phyloP scores from a whole-genome alignment of 2,113 vertebrate genomes.

The Scytalopus superciliaris region DNA sequence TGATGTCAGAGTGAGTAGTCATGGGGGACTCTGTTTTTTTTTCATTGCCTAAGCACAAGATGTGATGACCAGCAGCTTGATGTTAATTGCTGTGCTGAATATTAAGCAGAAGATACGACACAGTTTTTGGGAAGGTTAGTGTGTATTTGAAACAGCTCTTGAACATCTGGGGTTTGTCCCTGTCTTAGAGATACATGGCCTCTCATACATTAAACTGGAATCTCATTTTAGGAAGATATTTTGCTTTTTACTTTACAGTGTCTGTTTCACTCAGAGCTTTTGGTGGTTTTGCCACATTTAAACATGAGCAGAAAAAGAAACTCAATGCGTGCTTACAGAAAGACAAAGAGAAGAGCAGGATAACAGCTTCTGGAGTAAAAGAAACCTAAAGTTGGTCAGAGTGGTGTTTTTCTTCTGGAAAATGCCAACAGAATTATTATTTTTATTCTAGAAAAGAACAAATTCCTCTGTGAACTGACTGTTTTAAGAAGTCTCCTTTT shows the following conservation, averaged over 20 bases:
- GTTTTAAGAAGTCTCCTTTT: background rate
- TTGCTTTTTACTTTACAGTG: background rate
- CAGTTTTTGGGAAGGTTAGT: background rate
- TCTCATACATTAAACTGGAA: background rate
- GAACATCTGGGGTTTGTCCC: background rate
- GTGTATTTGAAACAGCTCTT: background rate
- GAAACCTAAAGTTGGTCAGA: background rate
- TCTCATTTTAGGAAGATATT: background rate
- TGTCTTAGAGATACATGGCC: background rate
- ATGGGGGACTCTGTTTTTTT: background rate
- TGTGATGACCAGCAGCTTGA: background rate
- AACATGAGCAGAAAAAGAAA: background rate
- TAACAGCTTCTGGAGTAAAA: background rate
- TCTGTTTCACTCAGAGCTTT: background rate
- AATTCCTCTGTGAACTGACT: background rate
- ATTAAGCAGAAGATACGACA: background rate
- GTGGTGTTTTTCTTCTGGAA: background rate
- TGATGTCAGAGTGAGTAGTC: background rate
- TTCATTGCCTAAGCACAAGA: background rate
- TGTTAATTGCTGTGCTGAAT: background rate
- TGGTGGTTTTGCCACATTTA: background rate
- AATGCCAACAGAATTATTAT: background rate
- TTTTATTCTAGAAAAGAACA: background rate
- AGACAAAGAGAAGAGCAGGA: background rate
- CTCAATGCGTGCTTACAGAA: background rate